phyloP scores from a whole-genome alignment of 2,797 vertebrate genomes.

The Pempheris klunzingeri region DNA sequence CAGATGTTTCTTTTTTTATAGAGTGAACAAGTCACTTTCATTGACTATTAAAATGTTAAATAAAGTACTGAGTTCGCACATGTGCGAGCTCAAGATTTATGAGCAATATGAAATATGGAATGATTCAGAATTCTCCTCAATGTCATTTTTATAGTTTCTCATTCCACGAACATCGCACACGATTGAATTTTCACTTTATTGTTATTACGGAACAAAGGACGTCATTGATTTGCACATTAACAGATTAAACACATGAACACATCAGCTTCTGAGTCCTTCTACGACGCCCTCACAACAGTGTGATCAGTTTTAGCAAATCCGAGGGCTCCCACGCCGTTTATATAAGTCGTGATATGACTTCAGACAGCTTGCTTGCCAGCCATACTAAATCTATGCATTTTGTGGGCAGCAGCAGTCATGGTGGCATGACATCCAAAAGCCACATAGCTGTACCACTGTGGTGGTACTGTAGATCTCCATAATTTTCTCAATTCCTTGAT shows the following conservation, averaged over 20 bases:
- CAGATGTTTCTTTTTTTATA: conserved; percentile 43
- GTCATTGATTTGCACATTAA: conserved; percentile 40
- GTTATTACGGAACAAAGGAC: background rate
- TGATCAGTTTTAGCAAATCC: conserved; percentile 49
- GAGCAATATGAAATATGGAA: conserved; percentile 35
- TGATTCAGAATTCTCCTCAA: conserved; percentile 17
- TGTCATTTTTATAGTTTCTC: conserved; percentile 19
- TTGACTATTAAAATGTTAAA: conserved; percentile 24
- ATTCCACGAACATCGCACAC: conserved; percentile 17
- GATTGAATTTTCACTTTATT: conserved; percentile 13
- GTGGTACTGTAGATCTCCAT: conserved; percentile 56
- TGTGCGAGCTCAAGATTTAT: conserved; percentile 39
- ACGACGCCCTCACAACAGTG: background rate
- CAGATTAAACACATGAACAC: conserved; percentile 21
- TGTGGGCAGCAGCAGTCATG: conserved; percentile 54
- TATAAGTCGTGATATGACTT: conserved; percentile 13
- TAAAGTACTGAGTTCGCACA: conserved; percentile 34
- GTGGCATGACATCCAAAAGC: conserved; percentile 60
- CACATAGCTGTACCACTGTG: conserved; percentile 31
- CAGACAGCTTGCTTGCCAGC: conserved; percentile 27
- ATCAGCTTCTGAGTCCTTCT: background rate
- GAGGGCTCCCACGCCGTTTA: conserved; percentile 9
- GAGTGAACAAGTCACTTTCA: conserved; percentile 39
- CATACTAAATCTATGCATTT: conserved; percentile 41
- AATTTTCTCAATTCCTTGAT: conserved; percentile 69